phyloP scores from a whole-genome alignment of 92 coral and sea anemone species.

The Umimayanthus kanabou region DNA sequence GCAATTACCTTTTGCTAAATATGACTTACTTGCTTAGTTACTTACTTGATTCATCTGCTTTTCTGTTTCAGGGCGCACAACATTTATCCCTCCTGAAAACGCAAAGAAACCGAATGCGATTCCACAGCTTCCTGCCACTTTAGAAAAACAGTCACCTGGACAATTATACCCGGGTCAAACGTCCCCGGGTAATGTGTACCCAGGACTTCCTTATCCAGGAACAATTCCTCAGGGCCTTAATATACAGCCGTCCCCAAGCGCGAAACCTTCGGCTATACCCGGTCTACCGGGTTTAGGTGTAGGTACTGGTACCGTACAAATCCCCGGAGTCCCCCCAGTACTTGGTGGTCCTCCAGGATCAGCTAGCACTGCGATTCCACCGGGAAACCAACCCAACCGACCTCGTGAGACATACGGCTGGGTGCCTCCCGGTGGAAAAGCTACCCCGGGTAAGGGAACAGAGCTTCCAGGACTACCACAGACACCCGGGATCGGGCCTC shows the following conservation, averaged over 20 bases:
- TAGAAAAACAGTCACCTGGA: not conserved
- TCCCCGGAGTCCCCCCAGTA: not conserved
- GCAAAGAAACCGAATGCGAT: not conserved
- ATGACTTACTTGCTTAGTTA: not conserved
- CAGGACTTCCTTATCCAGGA: not conserved
- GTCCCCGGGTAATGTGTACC: not conserved
- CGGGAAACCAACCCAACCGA: not conserved
- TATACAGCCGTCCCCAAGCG: not conserved
- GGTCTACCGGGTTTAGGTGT: not conserved
- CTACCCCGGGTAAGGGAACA: not conserved
- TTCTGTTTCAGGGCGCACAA: constrained; percentile 20
- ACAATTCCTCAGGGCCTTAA: not conserved
- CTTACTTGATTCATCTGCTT: not conserved
- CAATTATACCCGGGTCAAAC: not conserved
- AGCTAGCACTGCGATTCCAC: not conserved
- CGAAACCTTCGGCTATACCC: not conserved
- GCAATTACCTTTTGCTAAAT: not conserved
- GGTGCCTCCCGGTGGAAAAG: not conserved
- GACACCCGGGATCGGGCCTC: not conserved
- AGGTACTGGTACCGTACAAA: not conserved
- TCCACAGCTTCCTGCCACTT: not conserved
- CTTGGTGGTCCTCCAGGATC: not conserved
- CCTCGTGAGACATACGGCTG: constrained; percentile 7
- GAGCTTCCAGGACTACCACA: constrained; percentile 9
- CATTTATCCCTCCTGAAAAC: constrained; percentile 31